A percentile compares a stretch with the other conserved stretches of the same genome.
Conservation (phyloP, 2,797 vertebrate genomes). For the Phylloscopus collybita region DNA sequence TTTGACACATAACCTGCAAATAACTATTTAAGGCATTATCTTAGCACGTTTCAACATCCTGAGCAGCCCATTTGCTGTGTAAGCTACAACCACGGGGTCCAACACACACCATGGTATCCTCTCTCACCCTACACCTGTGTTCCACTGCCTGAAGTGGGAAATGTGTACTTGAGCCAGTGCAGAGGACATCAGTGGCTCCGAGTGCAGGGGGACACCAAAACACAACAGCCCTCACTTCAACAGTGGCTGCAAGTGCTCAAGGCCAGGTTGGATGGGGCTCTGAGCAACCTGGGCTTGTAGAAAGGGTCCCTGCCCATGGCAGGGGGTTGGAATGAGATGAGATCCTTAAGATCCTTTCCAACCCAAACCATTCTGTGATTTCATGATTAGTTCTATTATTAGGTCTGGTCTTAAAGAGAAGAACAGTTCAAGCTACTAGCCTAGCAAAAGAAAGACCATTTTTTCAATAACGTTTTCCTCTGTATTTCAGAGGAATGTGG, state of each 20-base stretch:
- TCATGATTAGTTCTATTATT: background rate
- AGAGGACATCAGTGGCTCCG: background rate
- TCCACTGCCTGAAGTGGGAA: background rate
- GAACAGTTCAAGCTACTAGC: background rate
- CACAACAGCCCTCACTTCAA: background rate
- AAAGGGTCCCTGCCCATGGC: background rate
- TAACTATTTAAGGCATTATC: background rate
- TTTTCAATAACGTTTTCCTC: background rate
- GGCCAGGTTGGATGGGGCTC: background rate
- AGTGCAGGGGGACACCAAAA: background rate
- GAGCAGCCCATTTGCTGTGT: background rate
- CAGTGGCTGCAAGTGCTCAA: background rate
- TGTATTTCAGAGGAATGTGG: background rate
- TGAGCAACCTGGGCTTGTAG: background rate
- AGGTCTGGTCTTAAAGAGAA: background rate
- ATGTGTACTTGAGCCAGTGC: background rate
- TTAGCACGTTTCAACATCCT: background rate
- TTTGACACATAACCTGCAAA: background rate
- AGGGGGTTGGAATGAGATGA: background rate
- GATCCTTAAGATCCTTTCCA: too few relatives aligned
- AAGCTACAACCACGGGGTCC: background rate
- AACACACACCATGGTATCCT: fast-evolving
- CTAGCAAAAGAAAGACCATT: background rate
- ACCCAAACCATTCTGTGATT: background rate
- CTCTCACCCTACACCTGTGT: background rate